phyloP scores from a whole-genome alignment of 2,113 vertebrate genomes.

The Riparia riparia region DNA sequence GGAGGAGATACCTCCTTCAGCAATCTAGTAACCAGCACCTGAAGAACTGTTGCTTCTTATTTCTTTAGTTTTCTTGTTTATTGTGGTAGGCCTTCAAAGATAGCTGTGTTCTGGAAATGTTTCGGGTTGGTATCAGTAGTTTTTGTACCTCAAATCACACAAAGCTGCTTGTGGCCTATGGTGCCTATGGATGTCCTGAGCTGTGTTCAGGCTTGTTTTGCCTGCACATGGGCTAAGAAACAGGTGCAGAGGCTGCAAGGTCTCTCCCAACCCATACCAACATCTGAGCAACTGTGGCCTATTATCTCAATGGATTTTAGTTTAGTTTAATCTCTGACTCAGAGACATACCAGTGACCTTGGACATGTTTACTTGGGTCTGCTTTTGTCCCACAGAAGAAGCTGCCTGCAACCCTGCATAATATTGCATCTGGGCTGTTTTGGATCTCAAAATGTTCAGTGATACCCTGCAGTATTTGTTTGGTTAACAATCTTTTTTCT shows the following conservation, averaged over 20 bases:
- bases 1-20: background rate
- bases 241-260: background rate
- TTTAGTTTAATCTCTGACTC: background rate
- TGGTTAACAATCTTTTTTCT: background rate
- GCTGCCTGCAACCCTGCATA: background rate
- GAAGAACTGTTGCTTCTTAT: background rate
- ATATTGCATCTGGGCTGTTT: background rate
- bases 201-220: background rate
- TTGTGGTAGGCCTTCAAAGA: background rate
- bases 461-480: background rate
- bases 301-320: background rate
- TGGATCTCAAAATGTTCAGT: background rate
- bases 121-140: background rate
- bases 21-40: background rate
- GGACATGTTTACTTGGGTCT: background rate
- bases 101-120: background rate
- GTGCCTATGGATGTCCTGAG: background rate
- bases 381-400: background rate
- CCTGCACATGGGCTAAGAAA: background rate
- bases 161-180: background rate
- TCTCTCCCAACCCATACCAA: background rate
- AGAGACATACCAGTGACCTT: background rate
- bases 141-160: background rate
- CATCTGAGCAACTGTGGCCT: accelerated
- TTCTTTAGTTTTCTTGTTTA: background rate